Percentiles rank a stretch among this genome's conserved stretches.
These are phyloP conservation scores for Ormyrus rosae DNA, from an alignment of 2,888 invertebrate species.

Conservation along the genomic window DNA sequence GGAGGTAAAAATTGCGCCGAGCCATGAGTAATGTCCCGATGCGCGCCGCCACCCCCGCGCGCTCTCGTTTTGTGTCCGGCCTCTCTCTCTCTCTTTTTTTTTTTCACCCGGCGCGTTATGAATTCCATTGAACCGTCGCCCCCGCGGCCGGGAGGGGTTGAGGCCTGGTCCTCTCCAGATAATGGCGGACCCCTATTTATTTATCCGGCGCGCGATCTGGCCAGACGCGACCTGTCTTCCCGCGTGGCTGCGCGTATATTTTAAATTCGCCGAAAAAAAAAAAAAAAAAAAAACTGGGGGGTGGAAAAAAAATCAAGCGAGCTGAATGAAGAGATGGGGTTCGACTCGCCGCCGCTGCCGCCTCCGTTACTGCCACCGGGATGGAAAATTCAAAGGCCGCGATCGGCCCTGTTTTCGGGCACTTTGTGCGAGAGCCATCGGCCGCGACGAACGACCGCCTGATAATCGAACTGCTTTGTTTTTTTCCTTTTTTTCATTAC, in stretches of 20 bases:
- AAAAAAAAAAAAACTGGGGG: background rate
- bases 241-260: conserved; percentile 49
- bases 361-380: background rate
- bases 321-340: background rate
- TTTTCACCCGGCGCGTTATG: conserved; percentile 69
- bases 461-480: conserved; percentile 47
- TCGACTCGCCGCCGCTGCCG: background rate
- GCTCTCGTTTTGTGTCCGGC: conserved; percentile 23
- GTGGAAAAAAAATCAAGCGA: background rate
- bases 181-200: conserved; percentile 71
- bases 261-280: conserved; percentile 46
- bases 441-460: conserved; percentile 12
- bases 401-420: background rate
- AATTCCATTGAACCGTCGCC: conserved; percentile 72
- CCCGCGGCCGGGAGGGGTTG: conserved; percentile 59
- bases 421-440: background rate
- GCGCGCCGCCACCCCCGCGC: conserved; percentile 60
- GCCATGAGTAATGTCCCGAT: conserved; percentile 78
- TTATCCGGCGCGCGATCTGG: conserved; percentile 66
- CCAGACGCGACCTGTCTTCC: conserved; percentile 68
- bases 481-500: conserved; percentile 39
- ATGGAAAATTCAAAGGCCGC: conserved; percentile 36
- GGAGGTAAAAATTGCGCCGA: conserved; percentile 78
- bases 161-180: conserved; percentile 69
- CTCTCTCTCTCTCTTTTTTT: conserved; percentile 59